Evolutionary conservation across 2,888 invertebrate genomes (phyloP).

Genomic region (Actias luna): DNA sequence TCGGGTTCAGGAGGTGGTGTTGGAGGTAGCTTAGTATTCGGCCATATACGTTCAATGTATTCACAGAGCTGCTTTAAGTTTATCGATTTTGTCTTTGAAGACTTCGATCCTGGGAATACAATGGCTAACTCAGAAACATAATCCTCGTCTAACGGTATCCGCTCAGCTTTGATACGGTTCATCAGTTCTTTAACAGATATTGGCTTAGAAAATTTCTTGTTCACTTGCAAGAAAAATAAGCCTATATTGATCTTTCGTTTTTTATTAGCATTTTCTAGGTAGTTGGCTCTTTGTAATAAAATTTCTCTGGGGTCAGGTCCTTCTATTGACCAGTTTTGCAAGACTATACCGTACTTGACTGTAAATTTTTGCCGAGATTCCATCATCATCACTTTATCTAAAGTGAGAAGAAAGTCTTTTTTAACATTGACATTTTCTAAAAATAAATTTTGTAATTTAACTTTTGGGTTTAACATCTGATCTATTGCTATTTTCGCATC

Average conservation of each 20-base stretch:
- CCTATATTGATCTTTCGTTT: constrained; percentile 33
- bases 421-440: constrained; percentile 43
- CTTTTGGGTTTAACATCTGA: constrained; percentile 36
- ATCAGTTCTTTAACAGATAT: constrained; percentile 30
- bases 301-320: constrained; percentile 42
- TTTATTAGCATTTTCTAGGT: constrained; percentile 32
- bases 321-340: constrained; percentile 34
- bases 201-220: constrained; percentile 25
- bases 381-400: constrained; percentile 37
- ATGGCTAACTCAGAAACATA: constrained; percentile 38
- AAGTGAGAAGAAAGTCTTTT: constrained; percentile 34
- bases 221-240: constrained; percentile 34
- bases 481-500: constrained; percentile 38
- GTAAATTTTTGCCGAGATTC: constrained; percentile 38
- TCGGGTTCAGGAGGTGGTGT: constrained; percentile 42
- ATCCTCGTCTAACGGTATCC: constrained; percentile 34
- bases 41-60: constrained; percentile 50
- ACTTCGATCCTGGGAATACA: constrained; percentile 40
- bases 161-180: constrained; percentile 21
- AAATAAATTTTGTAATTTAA: constrained; percentile 41
- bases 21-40: constrained; percentile 45
- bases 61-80: constrained; percentile 41
- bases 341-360: constrained; percentile 36
- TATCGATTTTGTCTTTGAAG: constrained; percentile 34
- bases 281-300: constrained; percentile 41